These are phyloP conservation scores for Palythoa grandis DNA, from an alignment of 92 coral and sea anemone genomes.

Conservation along the genomic window DNA sequence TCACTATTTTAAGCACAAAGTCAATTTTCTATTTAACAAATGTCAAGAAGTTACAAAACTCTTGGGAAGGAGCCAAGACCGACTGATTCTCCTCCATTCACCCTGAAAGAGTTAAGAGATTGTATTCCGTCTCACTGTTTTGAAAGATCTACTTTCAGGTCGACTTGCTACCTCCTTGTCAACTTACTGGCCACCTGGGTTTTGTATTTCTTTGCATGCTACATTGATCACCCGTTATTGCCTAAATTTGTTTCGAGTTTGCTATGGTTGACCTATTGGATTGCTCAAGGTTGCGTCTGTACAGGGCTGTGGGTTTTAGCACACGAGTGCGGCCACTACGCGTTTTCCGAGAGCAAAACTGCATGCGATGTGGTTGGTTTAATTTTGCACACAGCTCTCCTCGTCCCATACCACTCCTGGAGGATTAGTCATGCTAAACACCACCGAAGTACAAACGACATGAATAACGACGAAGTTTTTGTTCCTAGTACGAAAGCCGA, in stretches of 20 bases:
- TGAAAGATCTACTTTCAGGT: slow-evolving; percentile 59
- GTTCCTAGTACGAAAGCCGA: slow-evolving; percentile 59
- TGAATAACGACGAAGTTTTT: slow-evolving; percentile 69
- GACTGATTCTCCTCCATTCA: slow-evolving; percentile 57
- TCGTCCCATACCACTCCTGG: slow-evolving; percentile 74
- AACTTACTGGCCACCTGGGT: slow-evolving; percentile 42
- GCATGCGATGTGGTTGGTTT: slow-evolving; percentile 58
- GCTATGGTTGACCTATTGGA: slow-evolving; percentile 67
- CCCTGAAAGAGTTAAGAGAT: slow-evolving; percentile 63
- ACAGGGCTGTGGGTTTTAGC: slow-evolving; percentile 70
- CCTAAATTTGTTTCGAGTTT: slow-evolving; percentile 37
- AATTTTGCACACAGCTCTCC: slow-evolving; percentile 54
- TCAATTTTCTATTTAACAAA: background rate
- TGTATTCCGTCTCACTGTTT: slow-evolving; percentile 64
- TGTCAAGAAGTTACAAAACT: slow-evolving; percentile 57
- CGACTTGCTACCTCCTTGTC: slow-evolving; percentile 43
- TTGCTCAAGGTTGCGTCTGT: slow-evolving; percentile 61
- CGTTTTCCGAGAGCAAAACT: slow-evolving; percentile 66
- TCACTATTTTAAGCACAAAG: background rate
- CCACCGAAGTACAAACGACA: slow-evolving; percentile 64
- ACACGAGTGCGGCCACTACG: slow-evolving; percentile 71
- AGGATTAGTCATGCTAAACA: slow-evolving; percentile 72
- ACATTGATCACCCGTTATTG: slow-evolving; percentile 45
- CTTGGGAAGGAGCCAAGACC: slow-evolving; percentile 57
- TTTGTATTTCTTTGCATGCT: slow-evolving; percentile 34